A percentile compares a stretch with the other conserved stretches of the same genome.
These are phyloP conservation scores for Helleia helle DNA, from an alignment of 2,888 invertebrate genomes.

Conservation along the genomic window DNA sequence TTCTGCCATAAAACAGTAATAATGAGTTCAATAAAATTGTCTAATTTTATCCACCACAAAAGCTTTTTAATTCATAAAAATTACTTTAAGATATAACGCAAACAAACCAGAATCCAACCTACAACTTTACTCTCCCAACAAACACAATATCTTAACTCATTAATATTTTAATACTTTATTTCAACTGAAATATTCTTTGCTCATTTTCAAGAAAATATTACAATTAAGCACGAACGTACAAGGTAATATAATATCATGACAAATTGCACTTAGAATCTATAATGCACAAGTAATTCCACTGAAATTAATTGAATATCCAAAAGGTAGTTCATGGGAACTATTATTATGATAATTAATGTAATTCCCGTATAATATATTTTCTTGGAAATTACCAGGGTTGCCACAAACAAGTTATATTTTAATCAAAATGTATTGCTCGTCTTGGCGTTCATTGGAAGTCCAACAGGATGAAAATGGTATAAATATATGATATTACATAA, in stretches of 20 bases:
- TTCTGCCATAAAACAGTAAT: no score
- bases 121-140: no score
- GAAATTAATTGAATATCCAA: constrained; percentile 8
- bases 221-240: not conserved
- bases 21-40: no score
- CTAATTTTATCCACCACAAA: no score
- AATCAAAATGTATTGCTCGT: not conserved
- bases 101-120: no score
- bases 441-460: no score
- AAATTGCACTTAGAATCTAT: constrained; percentile 2
- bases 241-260: constrained; percentile 2
- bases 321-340: constrained; percentile 6
- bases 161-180: no score
- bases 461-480: not conserved
- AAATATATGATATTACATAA: no score
- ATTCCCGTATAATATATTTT: constrained; percentile 14
- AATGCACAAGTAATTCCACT: constrained; percentile 1
- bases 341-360: constrained; percentile 15
- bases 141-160: no score
- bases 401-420: not conserved
- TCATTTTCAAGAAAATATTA: not conserved
- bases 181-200: no score
- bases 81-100: no score
- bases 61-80: no score
- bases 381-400: constrained; percentile 13